phyloP scores from a whole-genome alignment of 2,797 vertebrate genomes.

The Scomberomorus guttatus region DNA sequence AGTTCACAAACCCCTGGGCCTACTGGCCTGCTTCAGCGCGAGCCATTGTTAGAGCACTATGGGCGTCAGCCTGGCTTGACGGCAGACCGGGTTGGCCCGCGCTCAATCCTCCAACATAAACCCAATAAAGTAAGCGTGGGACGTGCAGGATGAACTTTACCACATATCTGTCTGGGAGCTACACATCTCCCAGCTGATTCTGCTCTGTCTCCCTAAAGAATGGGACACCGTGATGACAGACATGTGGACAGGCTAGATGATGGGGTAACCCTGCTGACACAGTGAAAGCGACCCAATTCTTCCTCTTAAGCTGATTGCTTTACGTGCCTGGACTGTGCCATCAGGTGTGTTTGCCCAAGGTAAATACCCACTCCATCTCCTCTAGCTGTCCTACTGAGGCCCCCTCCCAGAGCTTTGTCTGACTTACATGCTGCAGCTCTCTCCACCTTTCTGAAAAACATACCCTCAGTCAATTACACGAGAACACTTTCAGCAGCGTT shows the following conservation, averaged over 20 bases:
- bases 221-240: constrained; percentile 36
- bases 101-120: constrained; percentile 47
- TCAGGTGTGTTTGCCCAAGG: constrained; percentile 37
- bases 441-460: not conserved
- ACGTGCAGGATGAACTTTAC: not conserved
- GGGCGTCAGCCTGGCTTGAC: constrained; percentile 26
- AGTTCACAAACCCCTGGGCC: constrained; percentile 24
- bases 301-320: constrained; percentile 45
- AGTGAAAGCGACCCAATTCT: constrained; percentile 34
- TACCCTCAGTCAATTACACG: not conserved
- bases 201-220: not conserved
- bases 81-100: constrained; percentile 29
- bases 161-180: constrained; percentile 41
- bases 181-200: constrained; percentile 11
- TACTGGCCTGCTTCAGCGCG: constrained; percentile 35
- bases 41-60: constrained; percentile 27
- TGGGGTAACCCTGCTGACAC: constrained; percentile 31
- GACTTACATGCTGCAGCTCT: not conserved
- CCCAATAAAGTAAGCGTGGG: constrained; percentile 37
- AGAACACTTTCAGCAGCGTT: not conserved
- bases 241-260: constrained; percentile 1
- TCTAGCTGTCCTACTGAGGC: constrained; percentile 8
- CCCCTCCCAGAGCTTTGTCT: constrained; percentile 16
- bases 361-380: constrained; percentile 44
- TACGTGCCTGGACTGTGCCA: constrained; percentile 40